These are phyloP conservation scores for Creontiades dilutus DNA, from an alignment of 2,888 invertebrate genomes.

Conservation along the genomic window DNA sequence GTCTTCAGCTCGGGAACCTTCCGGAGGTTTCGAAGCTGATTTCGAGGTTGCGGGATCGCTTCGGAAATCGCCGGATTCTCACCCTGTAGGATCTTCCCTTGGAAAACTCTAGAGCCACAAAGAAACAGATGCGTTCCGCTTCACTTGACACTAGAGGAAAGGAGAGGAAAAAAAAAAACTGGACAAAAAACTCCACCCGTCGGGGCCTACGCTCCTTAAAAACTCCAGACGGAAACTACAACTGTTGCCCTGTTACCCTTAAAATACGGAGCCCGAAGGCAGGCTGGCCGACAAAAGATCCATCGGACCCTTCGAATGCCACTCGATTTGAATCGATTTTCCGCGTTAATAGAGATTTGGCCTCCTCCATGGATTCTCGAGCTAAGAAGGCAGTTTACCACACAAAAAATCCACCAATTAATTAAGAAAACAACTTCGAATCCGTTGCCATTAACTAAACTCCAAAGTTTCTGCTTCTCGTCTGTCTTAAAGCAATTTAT, in stretches of 20 bases:
- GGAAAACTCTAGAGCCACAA: slow-evolving; percentile 33
- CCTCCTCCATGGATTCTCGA: not conserved
- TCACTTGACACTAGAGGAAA: slow-evolving; percentile 47
- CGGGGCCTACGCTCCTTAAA: slow-evolving; percentile 40
- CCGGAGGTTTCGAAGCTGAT: not conserved
- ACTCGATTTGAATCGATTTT: slow-evolving; percentile 25
- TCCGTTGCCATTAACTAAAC: too few relatives aligned
- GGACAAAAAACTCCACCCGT: slow-evolving; percentile 58
- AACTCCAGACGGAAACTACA: slow-evolving; percentile 57
- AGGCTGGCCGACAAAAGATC: slow-evolving; percentile 29
- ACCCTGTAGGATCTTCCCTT: slow-evolving; percentile 51
- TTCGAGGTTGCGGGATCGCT: slow-evolving; percentile 18
- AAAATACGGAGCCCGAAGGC: not conserved
- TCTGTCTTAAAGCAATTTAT: too few relatives aligned
- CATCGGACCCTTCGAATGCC: slow-evolving; percentile 1
- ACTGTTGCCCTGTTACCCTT: slow-evolving; percentile 44
- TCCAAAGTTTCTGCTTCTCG: too few relatives aligned
- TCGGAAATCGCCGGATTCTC: not conserved
- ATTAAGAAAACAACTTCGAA: too few relatives aligned
- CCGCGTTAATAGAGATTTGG: not conserved
- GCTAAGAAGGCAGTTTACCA: too few relatives aligned
- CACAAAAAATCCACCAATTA: too few relatives aligned
- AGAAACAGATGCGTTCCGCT: slow-evolving; percentile 66
- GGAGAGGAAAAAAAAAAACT: slow-evolving; percentile 34
- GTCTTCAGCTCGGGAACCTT: not conserved